Conservation (phyloP, 2,888 invertebrate species). For the Aelia acuminata region DNA sequence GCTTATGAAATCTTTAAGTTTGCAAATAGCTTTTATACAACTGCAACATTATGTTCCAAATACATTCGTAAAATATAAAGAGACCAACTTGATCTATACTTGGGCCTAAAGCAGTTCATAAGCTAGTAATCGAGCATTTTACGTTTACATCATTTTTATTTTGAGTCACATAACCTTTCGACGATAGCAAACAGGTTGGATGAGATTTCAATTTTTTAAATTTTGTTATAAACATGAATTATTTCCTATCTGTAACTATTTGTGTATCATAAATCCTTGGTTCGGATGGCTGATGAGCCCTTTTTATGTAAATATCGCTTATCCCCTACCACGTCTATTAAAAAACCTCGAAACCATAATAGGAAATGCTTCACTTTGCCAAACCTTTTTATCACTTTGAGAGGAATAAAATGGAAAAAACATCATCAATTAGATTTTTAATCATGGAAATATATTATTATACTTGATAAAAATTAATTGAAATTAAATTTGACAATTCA, state of each 20-base stretch:
- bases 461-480: background rate
- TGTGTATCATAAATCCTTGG: background rate
- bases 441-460: background rate
- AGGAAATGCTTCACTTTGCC: constrained; percentile 35
- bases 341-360: constrained; percentile 10
- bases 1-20: background rate
- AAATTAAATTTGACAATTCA: background rate
- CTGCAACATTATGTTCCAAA: background rate
- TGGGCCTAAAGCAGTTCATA: background rate
- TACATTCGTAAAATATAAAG: background rate
- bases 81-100: background rate
- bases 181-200: constrained; percentile 15
- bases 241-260: background rate
- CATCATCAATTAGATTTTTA: background rate
- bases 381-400: background rate
- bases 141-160: background rate
- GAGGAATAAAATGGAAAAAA: background rate
- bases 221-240: background rate
- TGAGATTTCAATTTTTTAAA: background rate
- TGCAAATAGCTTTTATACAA: background rate
- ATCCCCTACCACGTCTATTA: constrained; percentile 8
- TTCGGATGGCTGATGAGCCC: background rate
- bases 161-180: constrained; percentile 21
- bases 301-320: background rate
- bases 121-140: background rate